Evolutionary conservation across 1,140 invertebrate genomes (phyloP).

Genomic region (Globodera rostochiensis): DNA sequence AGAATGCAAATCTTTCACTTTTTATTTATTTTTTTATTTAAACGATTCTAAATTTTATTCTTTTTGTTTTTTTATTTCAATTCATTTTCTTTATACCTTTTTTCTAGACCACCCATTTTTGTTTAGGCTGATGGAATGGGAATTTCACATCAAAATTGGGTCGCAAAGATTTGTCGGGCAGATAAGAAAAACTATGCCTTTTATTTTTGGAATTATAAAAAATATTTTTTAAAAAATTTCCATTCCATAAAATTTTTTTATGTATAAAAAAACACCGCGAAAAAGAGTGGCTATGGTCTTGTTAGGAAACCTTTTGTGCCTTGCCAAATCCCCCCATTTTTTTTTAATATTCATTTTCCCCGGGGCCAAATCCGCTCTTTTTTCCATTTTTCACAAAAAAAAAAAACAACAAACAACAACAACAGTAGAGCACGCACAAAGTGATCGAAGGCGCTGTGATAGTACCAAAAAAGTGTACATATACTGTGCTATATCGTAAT

Average conservation of each 20-base stretch:
- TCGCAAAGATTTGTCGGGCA: too few relatives aligned
- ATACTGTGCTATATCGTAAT: neutral
- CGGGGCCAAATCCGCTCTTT: constrained; percentile 18
- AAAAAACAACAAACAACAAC: neutral
- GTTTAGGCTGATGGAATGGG: neutral
- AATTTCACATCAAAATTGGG: neutral
- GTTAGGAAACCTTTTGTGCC: constrained; percentile 12
- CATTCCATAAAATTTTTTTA: constrained; percentile 10
- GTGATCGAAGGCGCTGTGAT: neutral
- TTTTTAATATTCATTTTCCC: constrained; percentile 2
- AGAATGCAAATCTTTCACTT: too few relatives aligned
- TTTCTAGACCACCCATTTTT: neutral
- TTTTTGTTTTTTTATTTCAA: too few relatives aligned
- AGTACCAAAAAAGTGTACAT: constrained; percentile 1
- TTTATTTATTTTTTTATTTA: too few relatives aligned
- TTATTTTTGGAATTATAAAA: neutral
- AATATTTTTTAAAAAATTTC: neutral
- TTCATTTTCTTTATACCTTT: neutral
- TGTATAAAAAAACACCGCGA: neutral
- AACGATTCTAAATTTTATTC: too few relatives aligned
- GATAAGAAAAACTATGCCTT: too few relatives aligned
- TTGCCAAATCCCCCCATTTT: constrained; percentile 2
- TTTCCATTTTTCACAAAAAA: neutral
- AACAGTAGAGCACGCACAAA: neutral
- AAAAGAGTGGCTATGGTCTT: constrained; percentile 20